Conservation (phyloP, 2,888 invertebrate species). For the Dyspetes luteomarginatus region DNA sequence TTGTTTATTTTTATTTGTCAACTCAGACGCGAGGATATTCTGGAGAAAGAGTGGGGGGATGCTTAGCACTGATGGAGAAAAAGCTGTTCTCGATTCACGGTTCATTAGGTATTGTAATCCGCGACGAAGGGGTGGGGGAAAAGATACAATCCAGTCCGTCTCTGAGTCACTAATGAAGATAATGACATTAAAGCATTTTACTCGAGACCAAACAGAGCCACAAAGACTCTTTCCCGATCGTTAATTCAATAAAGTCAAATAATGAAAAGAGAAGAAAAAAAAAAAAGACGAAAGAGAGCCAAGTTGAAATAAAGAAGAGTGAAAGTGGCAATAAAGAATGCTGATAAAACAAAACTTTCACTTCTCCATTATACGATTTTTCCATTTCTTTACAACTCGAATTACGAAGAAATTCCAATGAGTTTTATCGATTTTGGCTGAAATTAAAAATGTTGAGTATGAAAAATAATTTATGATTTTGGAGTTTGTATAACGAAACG, state of each 20-base stretch:
- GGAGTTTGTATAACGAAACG: conserved; percentile 69
- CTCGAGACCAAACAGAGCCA: conserved; percentile 64
- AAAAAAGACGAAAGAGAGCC: conserved; percentile 57
- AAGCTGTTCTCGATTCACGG: conserved; percentile 74
- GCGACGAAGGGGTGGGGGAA: conserved; percentile 60
- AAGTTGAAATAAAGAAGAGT: conserved; percentile 31
- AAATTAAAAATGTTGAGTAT: neutral
- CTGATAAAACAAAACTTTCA: conserved; percentile 46
- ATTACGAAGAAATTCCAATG: neutral
- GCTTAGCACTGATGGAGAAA: conserved; percentile 54
- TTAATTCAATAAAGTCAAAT: conserved; percentile 76
- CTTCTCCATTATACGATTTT: neutral
- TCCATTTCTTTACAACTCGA: neutral
- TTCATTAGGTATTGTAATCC: conserved; percentile 83
- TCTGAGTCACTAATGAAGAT: conserved; percentile 80
- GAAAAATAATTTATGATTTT: neutral
- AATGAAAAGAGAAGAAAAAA: conserved; percentile 64
- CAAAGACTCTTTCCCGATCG: conserved; percentile 72
- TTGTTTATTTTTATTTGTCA: conserved; percentile 81
- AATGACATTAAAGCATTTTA: conserved; percentile 82
- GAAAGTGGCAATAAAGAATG: conserved; percentile 38
- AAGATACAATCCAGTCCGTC: conserved; percentile 39
- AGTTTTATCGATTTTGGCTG: neutral
- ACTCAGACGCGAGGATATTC: conserved; percentile 43
- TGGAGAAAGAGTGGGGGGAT: conserved; percentile 38